Conservation (phyloP, 2,113 vertebrate genomes). For the Isichthys henryi region DNA sequence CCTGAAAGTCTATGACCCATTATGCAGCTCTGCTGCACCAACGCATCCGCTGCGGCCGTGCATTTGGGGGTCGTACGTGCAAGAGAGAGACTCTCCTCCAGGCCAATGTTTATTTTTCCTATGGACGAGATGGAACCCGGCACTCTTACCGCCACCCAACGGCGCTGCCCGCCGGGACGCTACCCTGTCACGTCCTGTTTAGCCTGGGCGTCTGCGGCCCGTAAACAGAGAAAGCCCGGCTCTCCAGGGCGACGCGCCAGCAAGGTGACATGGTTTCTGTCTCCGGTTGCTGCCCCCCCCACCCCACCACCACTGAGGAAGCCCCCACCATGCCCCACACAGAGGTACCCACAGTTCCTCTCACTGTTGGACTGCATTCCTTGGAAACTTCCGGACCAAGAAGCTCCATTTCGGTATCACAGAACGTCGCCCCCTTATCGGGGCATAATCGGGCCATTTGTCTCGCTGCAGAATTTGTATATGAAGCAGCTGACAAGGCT, state of each 20-base stretch:
- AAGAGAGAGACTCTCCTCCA: conserved; percentile 15
- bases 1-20: conserved; percentile 38
- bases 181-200: conserved; percentile 89
- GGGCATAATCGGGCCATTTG: neutral
- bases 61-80: conserved; percentile 57
- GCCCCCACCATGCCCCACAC: neutral
- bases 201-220: conserved; percentile 83
- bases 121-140: conserved; percentile 28
- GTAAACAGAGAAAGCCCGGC: conserved; percentile 76
- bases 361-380: neutral
- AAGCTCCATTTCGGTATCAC: neutral
- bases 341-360: neutral
- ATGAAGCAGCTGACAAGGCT: neutral
- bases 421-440: neutral
- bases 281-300: conserved; percentile 21
- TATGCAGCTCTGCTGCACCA: conserved; percentile 55
- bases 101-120: conserved; percentile 55
- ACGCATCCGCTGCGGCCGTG: conserved; percentile 50
- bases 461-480: neutral
- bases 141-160: neutral
- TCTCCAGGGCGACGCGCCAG: conserved; percentile 24
- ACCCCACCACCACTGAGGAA: neutral
- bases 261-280: conserved; percentile 52
- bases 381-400: neutral
- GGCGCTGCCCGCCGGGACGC: conserved; percentile 58